Base-by-base conservation (phyloP, 2,113 vertebrate genomes). In the Chloropsis cyanopogon region DNA sequence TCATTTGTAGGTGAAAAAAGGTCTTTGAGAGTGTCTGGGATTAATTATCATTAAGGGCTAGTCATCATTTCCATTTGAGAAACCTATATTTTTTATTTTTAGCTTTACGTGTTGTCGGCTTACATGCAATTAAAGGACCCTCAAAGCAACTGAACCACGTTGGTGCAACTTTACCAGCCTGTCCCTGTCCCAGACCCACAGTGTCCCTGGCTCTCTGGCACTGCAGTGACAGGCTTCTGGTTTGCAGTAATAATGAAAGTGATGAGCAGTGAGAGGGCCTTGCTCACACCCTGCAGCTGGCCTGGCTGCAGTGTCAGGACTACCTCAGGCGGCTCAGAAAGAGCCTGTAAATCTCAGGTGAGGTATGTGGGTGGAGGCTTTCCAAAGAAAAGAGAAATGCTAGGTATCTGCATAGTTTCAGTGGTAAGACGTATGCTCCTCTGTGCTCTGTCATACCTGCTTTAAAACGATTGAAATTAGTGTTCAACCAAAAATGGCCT, bases 1-100 rank as follows among this genome's bases (percentile, higher is more conserved):
- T 97, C 97, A 92, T 97, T 97, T 97, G 97, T 97, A 97, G 97
- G 97, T 98, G 97, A 97, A 97, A 92, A 93, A 96, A 91, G 93
- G 96, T 97, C 96, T 97, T 97, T 95, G 92, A 93, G 95, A 96
- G 68, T 19, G 70, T 77, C 97, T 98, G 98, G 97, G 65, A 90
- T 96, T 97, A 89, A 97, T 98, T 97, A 97, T 50, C 83, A 80
- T 96, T 96, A 95, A 91, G 83, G 44, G 76, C 82, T 93, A 93
- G 95, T 96, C 95, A 93, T 94, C 82, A 94, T 91, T 96, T 95
- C 96, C 83, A 92, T 94, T 96, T 93, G 77, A 94, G 95, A 97
- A 94, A 88, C 82, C 92, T 86, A 76, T 94, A 78, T 96, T 83
- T 96, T 95, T 95, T 88, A 71, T 90, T 96, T 97, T 96, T 85